Evolutionary conservation across 2,113 vertebrate genomes (phyloP).

Genomic region (Macroglossus sobrinus): DNA sequence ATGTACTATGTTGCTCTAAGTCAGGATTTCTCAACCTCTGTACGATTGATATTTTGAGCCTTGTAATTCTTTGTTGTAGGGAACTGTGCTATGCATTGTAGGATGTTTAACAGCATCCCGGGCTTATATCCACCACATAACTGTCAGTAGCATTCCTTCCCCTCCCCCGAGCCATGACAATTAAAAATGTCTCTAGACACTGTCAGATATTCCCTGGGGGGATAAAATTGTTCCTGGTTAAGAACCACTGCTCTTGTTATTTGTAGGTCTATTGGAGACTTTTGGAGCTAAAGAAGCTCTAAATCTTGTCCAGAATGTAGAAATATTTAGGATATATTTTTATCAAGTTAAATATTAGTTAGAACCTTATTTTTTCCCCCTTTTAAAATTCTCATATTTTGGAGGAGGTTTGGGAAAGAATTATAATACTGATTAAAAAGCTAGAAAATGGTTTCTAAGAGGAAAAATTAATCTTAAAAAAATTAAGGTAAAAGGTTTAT

Average conservation of each 20-base stretch:
- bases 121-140: neutral
- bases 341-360: conserved; percentile 13
- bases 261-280: neutral
- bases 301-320: conserved; percentile 1
- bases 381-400: conserved; percentile 30
- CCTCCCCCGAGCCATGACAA: neutral
- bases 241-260: neutral
- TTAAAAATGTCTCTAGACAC: neutral
- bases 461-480: conserved; percentile 36
- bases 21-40: neutral
- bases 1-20: neutral
- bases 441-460: conserved; percentile 14
- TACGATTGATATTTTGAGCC: neutral
- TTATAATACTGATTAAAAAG: conserved; percentile 4
- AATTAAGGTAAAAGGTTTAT: conserved; percentile 3
- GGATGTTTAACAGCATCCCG: neutral
- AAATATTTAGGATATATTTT: conserved; percentile 9
- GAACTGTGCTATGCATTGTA: neutral
- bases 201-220: neutral
- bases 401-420: neutral
- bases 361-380: neutral
- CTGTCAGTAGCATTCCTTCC: neutral
- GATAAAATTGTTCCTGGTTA: neutral
- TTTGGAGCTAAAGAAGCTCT: neutral
- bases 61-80: neutral